Conservation (phyloP, 2,797 vertebrate species). For the Acestrorhynchus altus region DNA sequence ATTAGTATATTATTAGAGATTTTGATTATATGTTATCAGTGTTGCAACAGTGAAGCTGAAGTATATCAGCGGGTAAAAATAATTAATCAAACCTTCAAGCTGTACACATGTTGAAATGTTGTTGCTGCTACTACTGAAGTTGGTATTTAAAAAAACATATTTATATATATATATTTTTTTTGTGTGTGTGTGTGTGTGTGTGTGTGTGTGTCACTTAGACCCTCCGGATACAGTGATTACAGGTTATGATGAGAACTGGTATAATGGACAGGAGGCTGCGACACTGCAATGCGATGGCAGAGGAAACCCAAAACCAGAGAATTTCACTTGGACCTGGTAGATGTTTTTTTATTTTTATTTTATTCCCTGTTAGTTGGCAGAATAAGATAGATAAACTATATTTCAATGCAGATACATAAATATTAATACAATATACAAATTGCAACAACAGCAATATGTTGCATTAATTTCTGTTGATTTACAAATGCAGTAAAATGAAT, state of each 20-base stretch:
- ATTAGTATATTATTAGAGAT: neutral
- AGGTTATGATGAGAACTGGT: constrained; percentile 81
- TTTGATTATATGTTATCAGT: neutral
- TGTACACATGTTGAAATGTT: neutral
- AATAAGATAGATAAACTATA: too few relatives aligned
- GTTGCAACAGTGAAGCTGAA: neutral
- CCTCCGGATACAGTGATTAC: constrained; percentile 81
- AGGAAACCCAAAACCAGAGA: constrained; percentile 86
- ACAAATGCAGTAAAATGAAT: too few relatives aligned
- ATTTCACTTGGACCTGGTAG: constrained; percentile 89
- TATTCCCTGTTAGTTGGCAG: neutral
- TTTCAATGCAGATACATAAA: too few relatives aligned
- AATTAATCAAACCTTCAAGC: neutral
- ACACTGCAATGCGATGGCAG: constrained; percentile 81
- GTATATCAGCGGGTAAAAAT: neutral
- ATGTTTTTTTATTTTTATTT: constrained; percentile 46
- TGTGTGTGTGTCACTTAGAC: constrained; percentile 67
- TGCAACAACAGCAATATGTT: too few relatives aligned
- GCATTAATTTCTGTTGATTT: too few relatives aligned
- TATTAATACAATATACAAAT: too few relatives aligned
- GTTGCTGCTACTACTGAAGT: neutral
- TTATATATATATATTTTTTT: too few relatives aligned
- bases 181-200: constrained; percentile 8
- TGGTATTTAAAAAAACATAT: neutral
- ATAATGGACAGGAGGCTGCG: constrained; percentile 77